Evolutionary conservation across 2,888 invertebrate species (phyloP).

Genomic region (Nipponacmea schrenckii): DNA sequence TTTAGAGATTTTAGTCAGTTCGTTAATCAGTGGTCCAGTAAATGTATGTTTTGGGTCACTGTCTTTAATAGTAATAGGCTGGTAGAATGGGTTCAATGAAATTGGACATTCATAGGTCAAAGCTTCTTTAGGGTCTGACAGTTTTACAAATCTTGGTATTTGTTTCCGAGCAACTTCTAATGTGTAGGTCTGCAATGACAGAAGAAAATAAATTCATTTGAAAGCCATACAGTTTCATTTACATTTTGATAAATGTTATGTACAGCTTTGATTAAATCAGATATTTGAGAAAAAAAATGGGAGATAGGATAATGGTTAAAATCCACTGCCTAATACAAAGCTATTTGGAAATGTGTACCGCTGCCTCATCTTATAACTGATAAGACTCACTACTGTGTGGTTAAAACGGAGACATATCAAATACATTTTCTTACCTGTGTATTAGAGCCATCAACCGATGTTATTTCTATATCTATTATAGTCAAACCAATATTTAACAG

Average conservation of each 20-base stretch:
- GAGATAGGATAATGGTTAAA: no score
- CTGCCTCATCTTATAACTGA: no score
- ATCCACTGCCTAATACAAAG: no score
- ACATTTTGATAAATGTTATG: not conserved
- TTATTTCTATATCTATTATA: conserved; percentile 54
- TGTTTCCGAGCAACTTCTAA: conserved; percentile 54
- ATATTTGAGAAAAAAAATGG: not conserved
- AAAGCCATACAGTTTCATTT: not conserved
- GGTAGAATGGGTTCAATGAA: conserved; percentile 60
- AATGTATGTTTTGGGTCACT: conserved; percentile 62
- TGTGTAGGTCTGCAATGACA: conserved; percentile 53
- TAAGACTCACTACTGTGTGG: no score
- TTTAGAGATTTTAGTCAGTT: conserved; percentile 61
- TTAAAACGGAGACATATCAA: no score
- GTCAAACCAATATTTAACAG: conserved; percentile 61
- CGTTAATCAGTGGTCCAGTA: conserved; percentile 60
- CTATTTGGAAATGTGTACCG: no score
- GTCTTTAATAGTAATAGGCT: conserved; percentile 59
- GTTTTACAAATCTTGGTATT: conserved; percentile 58
- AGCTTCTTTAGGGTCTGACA: conserved; percentile 49
- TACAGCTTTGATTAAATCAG: no score
- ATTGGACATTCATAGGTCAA: conserved; percentile 61
- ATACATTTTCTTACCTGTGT: conserved; percentile 49
- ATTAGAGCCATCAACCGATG: conserved; percentile 63
- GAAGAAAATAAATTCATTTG: not conserved